Conservation (phyloP, 2,888 invertebrate species). For the Epistrophe grossulariae region DNA sequence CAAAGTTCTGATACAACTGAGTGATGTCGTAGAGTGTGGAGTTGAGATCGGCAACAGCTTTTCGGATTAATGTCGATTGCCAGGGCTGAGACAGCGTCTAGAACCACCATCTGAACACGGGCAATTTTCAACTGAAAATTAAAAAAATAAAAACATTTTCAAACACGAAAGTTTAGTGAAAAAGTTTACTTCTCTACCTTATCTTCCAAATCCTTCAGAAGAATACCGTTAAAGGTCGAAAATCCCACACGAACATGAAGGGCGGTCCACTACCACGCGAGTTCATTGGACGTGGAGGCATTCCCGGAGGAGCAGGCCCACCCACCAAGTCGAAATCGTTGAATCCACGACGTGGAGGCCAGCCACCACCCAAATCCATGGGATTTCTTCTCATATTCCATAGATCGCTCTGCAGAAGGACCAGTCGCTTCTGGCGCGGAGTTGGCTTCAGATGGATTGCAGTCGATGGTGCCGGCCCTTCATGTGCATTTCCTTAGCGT, state of each 20-base stretch:
- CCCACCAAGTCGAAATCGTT: slow-evolving; percentile 76
- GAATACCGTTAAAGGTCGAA: slow-evolving; percentile 89
- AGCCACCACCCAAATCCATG: slow-evolving; percentile 58
- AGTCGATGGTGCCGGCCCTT: slow-evolving; percentile 97
- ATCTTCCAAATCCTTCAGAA: slow-evolving; percentile 95
- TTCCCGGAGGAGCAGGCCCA: slow-evolving; percentile 56
- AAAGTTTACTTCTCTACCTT: slow-evolving; percentile 84
- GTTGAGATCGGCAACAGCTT: slow-evolving; percentile 90
- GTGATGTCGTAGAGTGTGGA: slow-evolving; percentile 94
- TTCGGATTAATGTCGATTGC: slow-evolving; percentile 84
- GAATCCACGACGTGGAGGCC: slow-evolving; percentile 79
- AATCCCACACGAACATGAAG: slow-evolving; percentile 86
- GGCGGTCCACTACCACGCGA: slow-evolving; percentile 78
- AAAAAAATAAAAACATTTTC: neutral
- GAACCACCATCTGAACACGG: slow-evolving; percentile 90
- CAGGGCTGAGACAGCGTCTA: slow-evolving; percentile 86
- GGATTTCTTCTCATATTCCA: slow-evolving; percentile 86
- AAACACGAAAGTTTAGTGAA: neutral
- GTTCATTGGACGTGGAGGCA: slow-evolving; percentile 61
- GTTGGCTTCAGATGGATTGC: slow-evolving; percentile 97
- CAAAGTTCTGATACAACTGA: slow-evolving; percentile 95
- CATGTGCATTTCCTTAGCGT: slow-evolving; percentile 99
- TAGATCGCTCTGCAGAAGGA: slow-evolving; percentile 87
- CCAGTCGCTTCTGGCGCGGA: slow-evolving; percentile 91
- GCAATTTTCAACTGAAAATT: slow-evolving; percentile 92